Evolutionary conservation across 2,888 invertebrate species (phyloP).

Genomic region (Dioctria rufipes): DNA sequence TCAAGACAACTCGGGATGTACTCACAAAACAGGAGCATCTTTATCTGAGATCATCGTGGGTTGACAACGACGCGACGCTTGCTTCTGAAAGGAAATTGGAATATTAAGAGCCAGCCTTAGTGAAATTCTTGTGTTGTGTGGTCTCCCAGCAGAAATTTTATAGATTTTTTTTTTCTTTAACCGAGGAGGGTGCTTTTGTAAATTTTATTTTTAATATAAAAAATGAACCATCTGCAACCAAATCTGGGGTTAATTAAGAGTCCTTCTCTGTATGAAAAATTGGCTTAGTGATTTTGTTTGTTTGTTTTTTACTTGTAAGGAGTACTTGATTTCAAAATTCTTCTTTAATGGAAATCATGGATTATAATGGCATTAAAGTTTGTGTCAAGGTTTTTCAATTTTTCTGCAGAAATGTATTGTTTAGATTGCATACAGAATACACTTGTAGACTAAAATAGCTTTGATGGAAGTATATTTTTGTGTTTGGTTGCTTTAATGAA

Average conservation of each 20-base stretch:
- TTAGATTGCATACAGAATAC: too few species aligned
- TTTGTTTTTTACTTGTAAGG: too few species aligned
- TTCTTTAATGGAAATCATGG: too few species aligned
- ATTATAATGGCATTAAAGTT: too few species aligned
- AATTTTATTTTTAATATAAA: background rate
- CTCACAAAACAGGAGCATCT: slow-evolving; percentile 19
- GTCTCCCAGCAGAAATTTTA: background rate
- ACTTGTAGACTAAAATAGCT: too few species aligned
- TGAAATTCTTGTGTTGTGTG: background rate
- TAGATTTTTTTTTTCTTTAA: background rate
- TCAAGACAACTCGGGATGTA: slow-evolving; percentile 24
- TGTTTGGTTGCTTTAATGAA: too few species aligned
- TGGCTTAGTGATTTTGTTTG: too few species aligned
- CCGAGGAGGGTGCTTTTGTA: background rate
- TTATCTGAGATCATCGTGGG: slow-evolving; percentile 21
- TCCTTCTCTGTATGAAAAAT: background rate
- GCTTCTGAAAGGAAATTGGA: slow-evolving; percentile 27
- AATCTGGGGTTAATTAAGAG: background rate
- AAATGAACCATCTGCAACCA: background rate
- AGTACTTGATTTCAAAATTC: too few species aligned
- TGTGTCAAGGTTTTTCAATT: too few species aligned
- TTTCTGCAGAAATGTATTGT: too few species aligned
- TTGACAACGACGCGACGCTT: background rate
- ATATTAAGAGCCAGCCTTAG: slow-evolving; percentile 7
- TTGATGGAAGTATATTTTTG: too few species aligned